Evolutionary conservation across 2,888 invertebrate species (phyloP).

Genomic region (Netelia inedita): DNA sequence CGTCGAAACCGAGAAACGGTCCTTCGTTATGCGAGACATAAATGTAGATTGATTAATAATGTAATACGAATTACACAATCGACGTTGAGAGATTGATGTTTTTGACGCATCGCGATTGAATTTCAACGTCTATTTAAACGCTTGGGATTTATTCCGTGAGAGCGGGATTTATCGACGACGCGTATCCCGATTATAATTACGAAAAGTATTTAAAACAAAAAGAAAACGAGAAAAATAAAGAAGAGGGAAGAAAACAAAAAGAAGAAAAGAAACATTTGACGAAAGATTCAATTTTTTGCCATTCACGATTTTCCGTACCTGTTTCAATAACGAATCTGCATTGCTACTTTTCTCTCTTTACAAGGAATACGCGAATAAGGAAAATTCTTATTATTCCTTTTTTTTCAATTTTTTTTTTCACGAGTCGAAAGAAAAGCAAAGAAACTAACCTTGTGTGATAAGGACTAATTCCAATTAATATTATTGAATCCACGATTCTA

Average conservation of each 20-base stretch:
- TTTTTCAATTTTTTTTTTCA: conserved; percentile 1
- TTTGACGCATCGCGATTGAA: conserved; percentile 56
- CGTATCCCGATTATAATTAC: conserved; percentile 10
- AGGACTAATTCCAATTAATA: conserved; percentile 54
- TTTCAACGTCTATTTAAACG: conserved; percentile 64
- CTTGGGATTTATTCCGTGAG: conserved; percentile 28
- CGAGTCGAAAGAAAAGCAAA: not conserved
- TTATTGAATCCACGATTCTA: conserved; percentile 35
- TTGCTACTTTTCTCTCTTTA: conserved; percentile 51
- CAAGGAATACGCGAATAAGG: conserved; percentile 48
- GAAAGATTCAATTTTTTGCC: conserved; percentile 46
- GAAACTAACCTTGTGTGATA: conserved; percentile 51
- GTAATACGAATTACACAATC: conserved; percentile 47
- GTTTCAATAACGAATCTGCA: conserved; percentile 58
- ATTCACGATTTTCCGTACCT: conserved; percentile 60
- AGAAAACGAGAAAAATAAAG: not conserved
- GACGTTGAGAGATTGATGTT: conserved; percentile 62
- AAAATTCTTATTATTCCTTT: conserved; percentile 17
- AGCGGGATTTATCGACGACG: conserved; percentile 4
- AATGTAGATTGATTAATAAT: conserved; percentile 31
- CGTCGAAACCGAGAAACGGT: conserved; percentile 37
- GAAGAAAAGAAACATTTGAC: conserved; percentile 23
- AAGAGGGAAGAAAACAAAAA: not conserved
- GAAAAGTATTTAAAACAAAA: conserved; percentile 25
- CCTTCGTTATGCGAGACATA: conserved; percentile 54